phyloP scores from a whole-genome alignment of 2,797 vertebrate genomes.

The Eurystomus glaucurus region DNA sequence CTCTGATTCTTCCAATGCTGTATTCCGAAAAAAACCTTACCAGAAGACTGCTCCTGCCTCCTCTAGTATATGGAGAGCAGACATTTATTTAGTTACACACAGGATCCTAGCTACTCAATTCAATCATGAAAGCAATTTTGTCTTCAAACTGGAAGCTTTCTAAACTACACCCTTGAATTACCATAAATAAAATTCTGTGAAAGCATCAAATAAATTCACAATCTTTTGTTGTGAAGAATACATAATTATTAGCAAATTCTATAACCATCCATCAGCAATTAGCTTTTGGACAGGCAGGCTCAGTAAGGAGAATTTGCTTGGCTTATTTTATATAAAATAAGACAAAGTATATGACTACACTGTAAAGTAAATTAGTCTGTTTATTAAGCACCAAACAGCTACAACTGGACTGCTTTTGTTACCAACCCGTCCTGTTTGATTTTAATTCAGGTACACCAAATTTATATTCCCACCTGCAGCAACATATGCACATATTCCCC shows the following conservation, averaged over 20 bases:
- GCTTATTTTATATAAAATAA: not conserved
- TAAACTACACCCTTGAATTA: not conserved
- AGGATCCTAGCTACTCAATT: not conserved
- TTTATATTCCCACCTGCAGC: not conserved
- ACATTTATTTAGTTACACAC: not conserved
- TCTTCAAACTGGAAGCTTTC: not conserved
- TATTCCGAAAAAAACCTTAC: not conserved
- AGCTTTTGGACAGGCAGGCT: not conserved
- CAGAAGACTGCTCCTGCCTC: accelerated
- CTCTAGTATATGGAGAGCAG: not conserved
- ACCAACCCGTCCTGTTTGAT: not conserved
- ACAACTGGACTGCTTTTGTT: not conserved
- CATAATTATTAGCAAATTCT: not conserved
- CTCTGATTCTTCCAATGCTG: not conserved
- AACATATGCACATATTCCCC: not conserved
- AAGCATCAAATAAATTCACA: not conserved
- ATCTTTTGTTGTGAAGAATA: not conserved
- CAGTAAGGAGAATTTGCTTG: not conserved
- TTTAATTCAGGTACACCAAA: not conserved
- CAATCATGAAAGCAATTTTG: not conserved
- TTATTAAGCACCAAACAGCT: not conserved
- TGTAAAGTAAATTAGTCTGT: not conserved
- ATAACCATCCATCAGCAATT: not conserved
- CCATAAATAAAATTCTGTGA: not conserved
- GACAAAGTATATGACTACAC: not conserved